phyloP scores from a whole-genome alignment of 2,113 vertebrate species.

The Cyprinodon variegatus region DNA sequence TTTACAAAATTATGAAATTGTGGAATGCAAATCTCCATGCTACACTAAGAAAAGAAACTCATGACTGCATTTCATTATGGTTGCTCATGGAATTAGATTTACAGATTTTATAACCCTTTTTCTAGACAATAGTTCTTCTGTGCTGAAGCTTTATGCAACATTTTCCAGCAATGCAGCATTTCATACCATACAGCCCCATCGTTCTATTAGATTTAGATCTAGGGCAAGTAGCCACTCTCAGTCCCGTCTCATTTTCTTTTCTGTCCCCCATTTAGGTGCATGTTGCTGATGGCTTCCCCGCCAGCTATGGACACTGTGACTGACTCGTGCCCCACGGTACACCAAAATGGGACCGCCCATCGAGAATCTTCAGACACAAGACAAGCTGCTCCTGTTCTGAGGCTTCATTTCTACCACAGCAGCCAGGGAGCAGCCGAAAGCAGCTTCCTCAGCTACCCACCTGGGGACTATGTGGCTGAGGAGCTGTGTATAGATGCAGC shows the following conservation, averaged over 20 bases:
- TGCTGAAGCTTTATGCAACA: conserved; percentile 48
- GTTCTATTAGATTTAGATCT: conserved; percentile 7
- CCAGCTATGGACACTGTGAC: conserved; percentile 66
- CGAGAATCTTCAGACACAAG: conserved; percentile 70
- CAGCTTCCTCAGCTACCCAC: conserved; percentile 82
- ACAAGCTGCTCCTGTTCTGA: conserved; percentile 72
- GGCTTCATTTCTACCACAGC: conserved; percentile 87
- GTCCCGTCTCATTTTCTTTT: conserved; percentile 3
- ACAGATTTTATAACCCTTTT: conserved; percentile 47
- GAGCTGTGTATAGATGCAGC: conserved; percentile 90
- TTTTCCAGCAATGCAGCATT: conserved; percentile 39
- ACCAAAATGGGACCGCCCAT: conserved; percentile 82
- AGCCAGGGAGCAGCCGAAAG: conserved; percentile 72
- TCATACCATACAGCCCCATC: conserved; percentile 17
- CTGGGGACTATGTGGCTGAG: conserved; percentile 89
- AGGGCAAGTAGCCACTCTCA: not conserved
- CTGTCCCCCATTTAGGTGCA: conserved; percentile 33
- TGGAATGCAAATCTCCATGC: not conserved
- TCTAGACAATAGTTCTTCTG: conserved; percentile 39
- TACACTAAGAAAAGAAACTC: not conserved
- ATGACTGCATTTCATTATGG: conserved; percentile 27
- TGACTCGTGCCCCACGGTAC: conserved; percentile 67
- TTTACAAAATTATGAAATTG: not conserved
- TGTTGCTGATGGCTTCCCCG: conserved; percentile 49
- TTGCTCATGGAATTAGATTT: conserved; percentile 48